Conservation (phyloP, 1,140 invertebrate genomes). For the Sitophilus oryzae region DNA sequence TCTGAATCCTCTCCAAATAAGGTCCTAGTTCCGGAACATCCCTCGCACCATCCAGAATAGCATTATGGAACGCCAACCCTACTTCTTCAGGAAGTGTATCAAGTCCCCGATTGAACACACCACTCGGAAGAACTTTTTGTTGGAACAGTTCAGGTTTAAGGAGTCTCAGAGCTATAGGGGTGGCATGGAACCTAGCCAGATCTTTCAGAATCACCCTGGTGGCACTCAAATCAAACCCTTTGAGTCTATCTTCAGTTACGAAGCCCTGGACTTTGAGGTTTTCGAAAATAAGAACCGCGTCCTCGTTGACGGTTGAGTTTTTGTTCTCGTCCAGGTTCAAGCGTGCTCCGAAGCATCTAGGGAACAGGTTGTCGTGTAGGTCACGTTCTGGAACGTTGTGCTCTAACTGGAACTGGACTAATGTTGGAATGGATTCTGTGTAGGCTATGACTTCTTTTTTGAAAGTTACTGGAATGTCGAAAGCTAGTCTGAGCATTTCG, state of each 20-base stretch:
- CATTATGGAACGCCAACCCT: slow-evolving; percentile 32
- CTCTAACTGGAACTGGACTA: slow-evolving; percentile 49
- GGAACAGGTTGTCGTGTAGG: slow-evolving; percentile 44
- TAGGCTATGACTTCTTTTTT: slow-evolving; percentile 56
- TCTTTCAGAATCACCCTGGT: slow-evolving; percentile 46
- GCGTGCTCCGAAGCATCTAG: slow-evolving; percentile 51
- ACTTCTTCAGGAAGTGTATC: slow-evolving; percentile 36
- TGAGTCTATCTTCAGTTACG: slow-evolving; percentile 46
- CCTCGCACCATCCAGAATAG: slow-evolving; percentile 35
- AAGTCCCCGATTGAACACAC: slow-evolving; percentile 34
- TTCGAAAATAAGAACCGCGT: slow-evolving; percentile 53
- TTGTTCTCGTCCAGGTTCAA: slow-evolving; percentile 44
- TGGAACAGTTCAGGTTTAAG: slow-evolving; percentile 50
- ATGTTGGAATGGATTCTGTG: slow-evolving; percentile 45
- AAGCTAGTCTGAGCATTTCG: slow-evolving; percentile 49
- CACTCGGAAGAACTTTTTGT: slow-evolving; percentile 41
- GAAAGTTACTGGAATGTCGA: slow-evolving; percentile 54
- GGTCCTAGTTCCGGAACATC: slow-evolving; percentile 34
- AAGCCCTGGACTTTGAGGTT: slow-evolving; percentile 50
- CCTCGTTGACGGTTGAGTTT: slow-evolving; percentile 45
- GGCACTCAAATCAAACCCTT: slow-evolving; percentile 48
- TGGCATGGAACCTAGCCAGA: slow-evolving; percentile 53
- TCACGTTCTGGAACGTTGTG: slow-evolving; percentile 41
- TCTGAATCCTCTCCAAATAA: slow-evolving; percentile 26
- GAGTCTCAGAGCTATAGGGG: slow-evolving; percentile 51